Evolutionary conservation across 1,140 invertebrate species (phyloP), one percentile per base, ranked within the genome.

Genomic region (Cylas formicarius): DNA sequence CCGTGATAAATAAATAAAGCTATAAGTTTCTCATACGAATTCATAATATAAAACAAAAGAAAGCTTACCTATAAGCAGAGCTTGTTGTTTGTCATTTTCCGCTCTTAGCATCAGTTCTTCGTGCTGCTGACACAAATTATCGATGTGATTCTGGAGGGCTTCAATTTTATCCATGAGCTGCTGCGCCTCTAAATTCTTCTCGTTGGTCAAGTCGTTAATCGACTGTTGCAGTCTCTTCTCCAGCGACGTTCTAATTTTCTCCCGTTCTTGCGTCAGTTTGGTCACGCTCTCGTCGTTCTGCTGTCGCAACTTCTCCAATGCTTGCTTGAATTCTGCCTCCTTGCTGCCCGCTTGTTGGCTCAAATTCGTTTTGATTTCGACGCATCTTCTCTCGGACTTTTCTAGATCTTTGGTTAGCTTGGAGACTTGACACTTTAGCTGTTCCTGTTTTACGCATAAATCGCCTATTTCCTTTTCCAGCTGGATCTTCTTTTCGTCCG

Each of bases 21-120:
- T 26, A 6, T 7, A 13, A 47, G 13, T 10, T 5, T 5, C 28
- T n/a, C 5, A 26, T 21, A 36, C 14, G n/a, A 31, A 29, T 8
- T 41, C 32, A 23, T 21, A 41, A 23, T 17, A 13, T 21, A 11
- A 27, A 38, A n/a, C 11, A 24, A 28, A 50, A 9, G 2, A 40
- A 28, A 14, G 31, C 56, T 68, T 64, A 85, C 82, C 82, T 55
- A 90, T 79, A 4, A 90, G 62, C 28, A 90, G 67, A n/a, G 84
- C 82, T 64, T 90, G 86, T 50, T 90, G 87, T 56, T 90, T 90
- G 55, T 90, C 86, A 62, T 88, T 90, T 67, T 90, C 87, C 3
- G 86, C 86, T 18, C 87, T 67, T 2, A 89, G 63, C 54, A 90
- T 72, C 1, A 83, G 77, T 65, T 90, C 87, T 56, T 90, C 86